These are phyloP conservation scores for Leptinotarsa lineolata DNA, from an alignment of 1,140 invertebrate genomes.

Conservation along the genomic window DNA sequence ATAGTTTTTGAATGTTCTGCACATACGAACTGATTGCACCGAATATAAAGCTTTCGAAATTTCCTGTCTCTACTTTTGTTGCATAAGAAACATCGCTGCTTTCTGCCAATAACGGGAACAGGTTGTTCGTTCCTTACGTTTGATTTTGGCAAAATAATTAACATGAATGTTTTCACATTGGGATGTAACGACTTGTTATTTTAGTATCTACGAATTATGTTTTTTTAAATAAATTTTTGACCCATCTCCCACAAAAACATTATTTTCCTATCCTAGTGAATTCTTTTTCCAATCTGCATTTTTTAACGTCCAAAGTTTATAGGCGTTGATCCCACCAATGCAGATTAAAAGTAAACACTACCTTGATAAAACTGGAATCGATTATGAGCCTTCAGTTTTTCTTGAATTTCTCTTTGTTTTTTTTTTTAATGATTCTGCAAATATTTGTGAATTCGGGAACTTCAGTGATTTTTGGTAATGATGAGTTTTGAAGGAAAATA, in stretches of 20 bases:
- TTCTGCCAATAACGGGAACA: constrained; percentile 17
- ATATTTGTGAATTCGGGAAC: too few species aligned
- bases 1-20: too few species aligned
- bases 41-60: constrained; percentile 21
- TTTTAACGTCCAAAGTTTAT: constrained; percentile 28
- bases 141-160: constrained; percentile 21
- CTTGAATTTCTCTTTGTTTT: too few species aligned
- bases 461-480: too few species aligned
- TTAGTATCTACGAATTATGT: constrained; percentile 29
- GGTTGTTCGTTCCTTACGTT: constrained; percentile 20
- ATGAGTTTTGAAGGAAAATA: too few species aligned
- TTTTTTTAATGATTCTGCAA: too few species aligned
- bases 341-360: too few species aligned
- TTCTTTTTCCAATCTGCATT: constrained; percentile 31
- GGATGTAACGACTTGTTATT: neutral
- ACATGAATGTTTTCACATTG: constrained; percentile 5
- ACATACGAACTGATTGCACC: neutral
- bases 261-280: constrained; percentile 15
- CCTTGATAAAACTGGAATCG: too few species aligned
- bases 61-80: constrained; percentile 20
- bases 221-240: too few species aligned
- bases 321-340: constrained; percentile 25
- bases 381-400: too few species aligned
- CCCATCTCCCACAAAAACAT: too few species aligned
- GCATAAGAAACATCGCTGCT: constrained; percentile 15